Conservation (phyloP, 2,797 vertebrate species). For the Rhabdomys pumilio region DNA sequence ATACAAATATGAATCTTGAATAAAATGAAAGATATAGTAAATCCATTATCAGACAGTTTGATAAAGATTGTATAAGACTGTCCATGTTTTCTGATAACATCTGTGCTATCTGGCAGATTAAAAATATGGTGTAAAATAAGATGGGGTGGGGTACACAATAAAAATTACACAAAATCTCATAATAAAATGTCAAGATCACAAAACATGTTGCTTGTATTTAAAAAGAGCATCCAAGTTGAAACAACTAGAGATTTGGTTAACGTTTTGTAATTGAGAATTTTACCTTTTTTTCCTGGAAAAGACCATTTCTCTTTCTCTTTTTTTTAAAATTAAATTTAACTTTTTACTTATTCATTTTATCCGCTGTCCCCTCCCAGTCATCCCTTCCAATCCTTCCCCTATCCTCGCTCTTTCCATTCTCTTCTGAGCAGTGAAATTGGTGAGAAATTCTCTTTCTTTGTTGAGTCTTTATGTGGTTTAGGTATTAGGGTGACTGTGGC, state of each 20-base stretch:
- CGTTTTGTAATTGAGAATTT: not conserved
- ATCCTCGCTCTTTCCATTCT: too few relatives aligned
- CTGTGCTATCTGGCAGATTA: not conserved
- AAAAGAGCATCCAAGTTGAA: not conserved
- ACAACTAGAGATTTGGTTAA: not conserved
- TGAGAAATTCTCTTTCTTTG: too few relatives aligned
- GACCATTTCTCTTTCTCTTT: not conserved
- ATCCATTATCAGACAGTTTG: conserved; percentile 8
- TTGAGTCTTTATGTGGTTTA: too few relatives aligned
- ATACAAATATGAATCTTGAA: conserved; percentile 13
- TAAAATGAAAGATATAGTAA: conserved; percentile 17
- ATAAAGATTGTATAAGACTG: not conserved
- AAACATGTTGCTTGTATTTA: not conserved
- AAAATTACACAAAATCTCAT: not conserved
- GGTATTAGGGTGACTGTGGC: too few relatives aligned
- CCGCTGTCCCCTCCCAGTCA: too few relatives aligned
- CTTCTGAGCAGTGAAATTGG: too few relatives aligned
- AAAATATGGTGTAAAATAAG: not conserved
- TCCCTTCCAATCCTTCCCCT: too few relatives aligned
- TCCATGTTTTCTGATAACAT: conserved; percentile 34
- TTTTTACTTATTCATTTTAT: too few relatives aligned
- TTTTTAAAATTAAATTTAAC: not conserved
- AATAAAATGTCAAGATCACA: not conserved
- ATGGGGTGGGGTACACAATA: not conserved
- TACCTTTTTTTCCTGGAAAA: not conserved